These are phyloP conservation scores for Aphyosemion australe DNA, from an alignment of 2,113 vertebrate genomes.

Conservation along the genomic window DNA sequence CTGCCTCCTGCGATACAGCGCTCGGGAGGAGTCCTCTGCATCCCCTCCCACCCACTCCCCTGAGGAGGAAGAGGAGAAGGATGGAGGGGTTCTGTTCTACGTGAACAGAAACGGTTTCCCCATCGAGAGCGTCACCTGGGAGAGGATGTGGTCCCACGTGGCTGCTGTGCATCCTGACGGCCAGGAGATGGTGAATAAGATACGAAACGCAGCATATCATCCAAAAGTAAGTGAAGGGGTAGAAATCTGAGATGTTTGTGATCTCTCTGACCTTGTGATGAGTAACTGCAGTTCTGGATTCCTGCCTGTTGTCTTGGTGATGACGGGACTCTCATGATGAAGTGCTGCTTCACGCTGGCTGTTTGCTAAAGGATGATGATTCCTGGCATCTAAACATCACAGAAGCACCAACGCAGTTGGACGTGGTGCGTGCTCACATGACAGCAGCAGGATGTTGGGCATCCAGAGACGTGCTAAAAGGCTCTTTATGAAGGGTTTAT, in stretches of 20 bases:
- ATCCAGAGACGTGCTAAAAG: not conserved
- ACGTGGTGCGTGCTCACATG: not conserved
- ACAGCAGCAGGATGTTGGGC: not conserved
- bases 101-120: conserved; percentile 95
- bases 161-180: conserved; percentile 90
- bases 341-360: too few species aligned
- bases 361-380: too few species aligned
- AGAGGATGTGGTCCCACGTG: conserved; percentile 94
- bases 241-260: too few species aligned
- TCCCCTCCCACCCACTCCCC: conserved; percentile 76
- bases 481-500: conserved; percentile 4
- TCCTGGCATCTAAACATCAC: too few species aligned
- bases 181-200: conserved; percentile 89
- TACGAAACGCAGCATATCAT: conserved; percentile 85
- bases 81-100: conserved; percentile 89
- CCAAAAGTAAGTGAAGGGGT: conserved; percentile 83
- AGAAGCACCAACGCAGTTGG: too few species aligned
- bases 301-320: too few species aligned
- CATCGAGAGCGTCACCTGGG: conserved; percentile 91
- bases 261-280: too few species aligned
- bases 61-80: conserved; percentile 90
- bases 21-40: conserved; percentile 47
- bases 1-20: conserved; percentile 64
- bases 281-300: too few species aligned
- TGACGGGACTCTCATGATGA: too few species aligned